phyloP scores from a whole-genome alignment of 2,113 vertebrate species.

The Turnix velox region DNA sequence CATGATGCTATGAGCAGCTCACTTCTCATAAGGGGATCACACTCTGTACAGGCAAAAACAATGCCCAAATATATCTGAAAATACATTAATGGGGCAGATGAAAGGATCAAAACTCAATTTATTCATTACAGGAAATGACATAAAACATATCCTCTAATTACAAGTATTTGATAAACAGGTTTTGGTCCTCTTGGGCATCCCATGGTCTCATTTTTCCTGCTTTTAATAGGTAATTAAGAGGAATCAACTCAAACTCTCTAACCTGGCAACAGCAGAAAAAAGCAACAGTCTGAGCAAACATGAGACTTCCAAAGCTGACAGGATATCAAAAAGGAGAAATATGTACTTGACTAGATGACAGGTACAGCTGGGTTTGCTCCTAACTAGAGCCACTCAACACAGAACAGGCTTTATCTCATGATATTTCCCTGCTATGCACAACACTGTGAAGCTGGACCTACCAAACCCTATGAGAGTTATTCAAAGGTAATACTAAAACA shows the following conservation, averaged over 20 bases:
- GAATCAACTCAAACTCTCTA: background rate
- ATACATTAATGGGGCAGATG: background rate
- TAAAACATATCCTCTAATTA: fast-evolving
- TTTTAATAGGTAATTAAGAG: background rate
- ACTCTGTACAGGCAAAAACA: background rate
- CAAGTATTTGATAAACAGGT: background rate
- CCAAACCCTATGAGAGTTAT: background rate
- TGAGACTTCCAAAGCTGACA: background rate
- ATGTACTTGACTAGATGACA: fast-evolving
- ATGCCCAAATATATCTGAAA: background rate
- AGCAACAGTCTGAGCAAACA: background rate
- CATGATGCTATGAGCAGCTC: background rate
- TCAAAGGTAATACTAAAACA: background rate
- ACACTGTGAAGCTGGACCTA: background rate
- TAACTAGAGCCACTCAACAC: background rate
- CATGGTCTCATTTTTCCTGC: background rate
- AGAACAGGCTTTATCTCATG: background rate
- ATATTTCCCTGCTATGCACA: background rate
- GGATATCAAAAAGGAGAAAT: background rate
- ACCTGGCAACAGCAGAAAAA: background rate
- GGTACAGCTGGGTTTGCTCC: background rate
- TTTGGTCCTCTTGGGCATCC: background rate
- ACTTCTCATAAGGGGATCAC: background rate
- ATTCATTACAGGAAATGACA: background rate
- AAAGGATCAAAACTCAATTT: background rate